phyloP scores from a whole-genome alignment of 2,797 vertebrate genomes.

The Alca torda region DNA sequence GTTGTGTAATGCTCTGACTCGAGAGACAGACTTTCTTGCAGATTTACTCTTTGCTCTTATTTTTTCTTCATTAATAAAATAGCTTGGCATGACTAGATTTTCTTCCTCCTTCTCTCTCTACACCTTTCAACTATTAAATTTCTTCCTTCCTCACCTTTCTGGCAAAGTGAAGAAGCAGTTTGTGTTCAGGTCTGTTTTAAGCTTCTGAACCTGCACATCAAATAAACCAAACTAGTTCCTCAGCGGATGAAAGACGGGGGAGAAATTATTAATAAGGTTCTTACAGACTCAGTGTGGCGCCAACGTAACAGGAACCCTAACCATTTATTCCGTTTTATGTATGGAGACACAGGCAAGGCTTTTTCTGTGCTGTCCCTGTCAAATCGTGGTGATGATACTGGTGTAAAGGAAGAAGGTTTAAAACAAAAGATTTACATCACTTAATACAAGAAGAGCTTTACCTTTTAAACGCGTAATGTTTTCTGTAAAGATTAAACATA shows the following conservation, averaged over 20 bases:
- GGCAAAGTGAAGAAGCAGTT: background rate
- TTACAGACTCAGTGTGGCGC: background rate
- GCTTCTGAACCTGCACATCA: background rate
- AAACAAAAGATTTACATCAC: background rate
- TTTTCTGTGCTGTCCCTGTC: background rate
- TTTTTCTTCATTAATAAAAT: slow-evolving; percentile 17
- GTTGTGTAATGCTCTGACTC: background rate
- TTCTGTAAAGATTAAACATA: background rate
- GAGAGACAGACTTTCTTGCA: background rate
- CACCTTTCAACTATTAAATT: background rate
- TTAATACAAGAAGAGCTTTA: background rate
- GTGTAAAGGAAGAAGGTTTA: background rate
- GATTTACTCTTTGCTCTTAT: background rate
- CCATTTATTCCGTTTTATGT: background rate
- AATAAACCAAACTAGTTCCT: slow-evolving; percentile 47
- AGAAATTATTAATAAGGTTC: slow-evolving; percentile 20
- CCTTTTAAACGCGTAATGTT: background rate
- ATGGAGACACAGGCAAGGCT: background rate
- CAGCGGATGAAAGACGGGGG: slow-evolving; percentile 29
- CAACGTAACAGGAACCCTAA: background rate
- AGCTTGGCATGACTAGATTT: background rate
- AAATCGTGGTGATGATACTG: background rate
- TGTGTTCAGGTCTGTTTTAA: slow-evolving; percentile 33
- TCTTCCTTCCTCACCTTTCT: slow-evolving; percentile 31
- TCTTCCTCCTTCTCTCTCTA: background rate